These are phyloP conservation scores for Escarpia spicata DNA, from an alignment of 2,888 invertebrate genomes.

Conservation along the genomic window DNA sequence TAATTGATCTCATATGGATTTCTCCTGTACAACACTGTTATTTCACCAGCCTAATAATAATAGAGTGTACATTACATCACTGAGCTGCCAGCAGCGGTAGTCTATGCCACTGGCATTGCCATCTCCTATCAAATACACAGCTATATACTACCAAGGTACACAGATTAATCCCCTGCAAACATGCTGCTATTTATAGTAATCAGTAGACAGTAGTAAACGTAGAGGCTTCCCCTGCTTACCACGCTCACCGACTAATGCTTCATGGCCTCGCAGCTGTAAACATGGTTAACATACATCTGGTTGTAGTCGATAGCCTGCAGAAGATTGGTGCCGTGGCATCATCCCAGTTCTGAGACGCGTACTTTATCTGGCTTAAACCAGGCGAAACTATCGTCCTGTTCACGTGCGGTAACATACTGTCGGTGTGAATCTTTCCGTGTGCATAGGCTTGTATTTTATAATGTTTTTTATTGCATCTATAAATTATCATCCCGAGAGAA, in stretches of 20 bases:
- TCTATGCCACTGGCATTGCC: not conserved
- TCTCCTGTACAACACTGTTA: not conserved
- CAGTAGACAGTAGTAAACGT: not conserved
- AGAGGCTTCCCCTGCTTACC: not conserved
- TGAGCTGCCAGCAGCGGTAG: not conserved
- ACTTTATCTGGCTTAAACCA: slow-evolving; percentile 3
- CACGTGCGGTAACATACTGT: not conserved
- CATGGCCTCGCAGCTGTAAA: not conserved
- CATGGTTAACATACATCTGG: not conserved
- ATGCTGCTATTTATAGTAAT: not conserved
- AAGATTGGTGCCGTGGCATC: not conserved
- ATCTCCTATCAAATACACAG: not conserved
- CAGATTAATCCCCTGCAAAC: not conserved
- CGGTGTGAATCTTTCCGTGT: not conserved
- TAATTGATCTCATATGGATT: slow-evolving; percentile 8
- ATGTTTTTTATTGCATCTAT: not conserved
- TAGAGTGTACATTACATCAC: not conserved
- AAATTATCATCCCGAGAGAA: not conserved
- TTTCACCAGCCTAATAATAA: not conserved
- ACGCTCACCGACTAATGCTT: not conserved
- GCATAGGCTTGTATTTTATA: not conserved
- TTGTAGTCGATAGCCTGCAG: not conserved
- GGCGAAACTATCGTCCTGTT: not conserved
- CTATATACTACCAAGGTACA: not conserved
- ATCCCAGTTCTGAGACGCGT: not conserved